Percentiles rank a stretch among this genome's conserved stretches.
phyloP scores from a whole-genome alignment of 2,797 vertebrate species.

The Lemur catta region DNA sequence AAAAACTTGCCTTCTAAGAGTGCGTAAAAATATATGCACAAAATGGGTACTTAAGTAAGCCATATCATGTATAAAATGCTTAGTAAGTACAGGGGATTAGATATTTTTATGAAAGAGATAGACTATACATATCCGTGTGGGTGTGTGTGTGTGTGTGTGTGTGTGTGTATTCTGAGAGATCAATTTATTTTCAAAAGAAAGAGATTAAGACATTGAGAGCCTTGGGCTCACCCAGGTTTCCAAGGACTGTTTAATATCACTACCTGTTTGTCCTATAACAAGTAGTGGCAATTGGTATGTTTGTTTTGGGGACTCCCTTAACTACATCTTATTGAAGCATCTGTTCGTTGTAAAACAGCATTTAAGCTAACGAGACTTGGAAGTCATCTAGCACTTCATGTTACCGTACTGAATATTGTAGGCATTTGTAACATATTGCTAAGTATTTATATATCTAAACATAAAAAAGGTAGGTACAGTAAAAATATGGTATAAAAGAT shows the following conservation, averaged over 20 bases:
- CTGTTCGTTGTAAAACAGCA: neutral
- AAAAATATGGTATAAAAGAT: neutral
- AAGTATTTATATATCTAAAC: neutral
- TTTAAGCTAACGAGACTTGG: neutral
- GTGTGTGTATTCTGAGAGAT: neutral
- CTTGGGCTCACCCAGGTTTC: neutral
- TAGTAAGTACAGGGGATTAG: neutral
- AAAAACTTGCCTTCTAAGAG: slow-evolving; percentile 9
- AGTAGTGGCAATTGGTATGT: neutral
- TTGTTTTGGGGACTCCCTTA: neutral
- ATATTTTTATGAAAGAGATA: neutral
- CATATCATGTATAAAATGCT: neutral
- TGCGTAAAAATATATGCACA: neutral
- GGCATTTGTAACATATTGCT: neutral
- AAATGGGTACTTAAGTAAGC: neutral
- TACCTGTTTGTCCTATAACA: neutral
- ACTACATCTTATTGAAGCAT: neutral
- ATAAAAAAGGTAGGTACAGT: neutral
- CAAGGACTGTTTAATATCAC: neutral
- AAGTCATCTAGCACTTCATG: neutral
- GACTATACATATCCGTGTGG: neutral
- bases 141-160: neutral
- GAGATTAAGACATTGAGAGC: neutral
- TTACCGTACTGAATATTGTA: neutral
- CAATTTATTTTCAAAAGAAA: slow-evolving; percentile 26